Conservation (phyloP, 1,140 invertebrate species). For the Phymorhynchus buccinoides region DNA sequence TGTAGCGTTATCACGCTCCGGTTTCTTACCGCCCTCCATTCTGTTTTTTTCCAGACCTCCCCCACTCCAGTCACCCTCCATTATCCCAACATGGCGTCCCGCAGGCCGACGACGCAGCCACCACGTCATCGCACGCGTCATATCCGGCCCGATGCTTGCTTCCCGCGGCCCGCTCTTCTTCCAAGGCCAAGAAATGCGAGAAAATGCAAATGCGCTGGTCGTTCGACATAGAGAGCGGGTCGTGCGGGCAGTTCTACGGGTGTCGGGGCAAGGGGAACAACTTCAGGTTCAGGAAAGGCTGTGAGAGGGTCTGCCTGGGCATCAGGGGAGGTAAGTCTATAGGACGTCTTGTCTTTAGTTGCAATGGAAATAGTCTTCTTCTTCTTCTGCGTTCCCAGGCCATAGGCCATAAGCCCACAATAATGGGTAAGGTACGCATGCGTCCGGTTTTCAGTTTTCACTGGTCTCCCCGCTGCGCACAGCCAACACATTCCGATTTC, state of each 20-base stretch:
- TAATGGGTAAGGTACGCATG: too few relatives aligned
- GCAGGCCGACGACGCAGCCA: constrained; percentile 18
- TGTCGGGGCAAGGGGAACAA: constrained; percentile 51
- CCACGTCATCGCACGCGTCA: constrained; percentile 20
- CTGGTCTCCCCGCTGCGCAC: too few relatives aligned
- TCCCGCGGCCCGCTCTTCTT: constrained; percentile 39
- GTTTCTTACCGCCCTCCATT: too few relatives aligned
- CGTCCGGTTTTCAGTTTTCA: too few relatives aligned
- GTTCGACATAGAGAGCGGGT: constrained; percentile 48
- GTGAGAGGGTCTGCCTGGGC: constrained; percentile 48
- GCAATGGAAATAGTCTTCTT: too few relatives aligned
- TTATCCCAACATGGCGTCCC: constrained; percentile 35
- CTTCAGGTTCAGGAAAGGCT: constrained; percentile 47
- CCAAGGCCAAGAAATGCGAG: constrained; percentile 45
- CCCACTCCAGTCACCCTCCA: not conserved
- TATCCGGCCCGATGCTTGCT: not conserved
- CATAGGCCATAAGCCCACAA: too few relatives aligned
- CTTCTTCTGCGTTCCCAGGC: too few relatives aligned
- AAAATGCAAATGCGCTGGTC: constrained; percentile 47
- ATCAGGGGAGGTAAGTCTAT: not conserved
- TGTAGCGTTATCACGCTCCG: too few relatives aligned
- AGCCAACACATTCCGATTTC: too few relatives aligned
- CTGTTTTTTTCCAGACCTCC: not conserved
- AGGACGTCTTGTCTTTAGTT: too few relatives aligned
- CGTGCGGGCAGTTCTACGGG: constrained; percentile 49